Percentiles rank a stretch among this genome's conserved stretches.
phyloP scores from a whole-genome alignment of 2,113 vertebrate genomes.

The Nothoprocta perdicaria region DNA sequence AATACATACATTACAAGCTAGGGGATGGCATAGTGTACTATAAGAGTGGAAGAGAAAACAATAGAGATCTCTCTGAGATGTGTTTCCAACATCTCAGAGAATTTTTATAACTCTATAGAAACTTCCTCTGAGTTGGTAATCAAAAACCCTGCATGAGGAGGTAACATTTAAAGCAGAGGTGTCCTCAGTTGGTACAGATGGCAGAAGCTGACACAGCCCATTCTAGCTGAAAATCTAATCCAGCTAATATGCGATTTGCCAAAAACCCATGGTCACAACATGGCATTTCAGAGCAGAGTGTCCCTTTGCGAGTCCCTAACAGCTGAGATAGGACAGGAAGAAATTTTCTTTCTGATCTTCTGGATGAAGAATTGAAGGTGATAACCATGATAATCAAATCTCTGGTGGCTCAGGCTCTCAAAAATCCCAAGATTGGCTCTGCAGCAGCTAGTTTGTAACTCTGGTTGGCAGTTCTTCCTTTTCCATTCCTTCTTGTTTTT shows the following conservation, averaged over 20 bases:
- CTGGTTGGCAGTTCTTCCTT: not conserved
- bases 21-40: not conserved
- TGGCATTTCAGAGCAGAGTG: not conserved
- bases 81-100: not conserved
- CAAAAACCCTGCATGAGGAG: not conserved
- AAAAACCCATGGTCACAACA: not conserved
- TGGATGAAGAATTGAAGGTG: not conserved
- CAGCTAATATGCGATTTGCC: not conserved
- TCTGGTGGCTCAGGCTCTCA: not conserved
- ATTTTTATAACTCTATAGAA: not conserved
- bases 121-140: not conserved
- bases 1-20: not conserved
- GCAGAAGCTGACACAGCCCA: not conserved
- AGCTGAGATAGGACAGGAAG: not conserved
- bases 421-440: not conserved
- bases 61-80: not conserved
- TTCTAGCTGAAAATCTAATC: not conserved
- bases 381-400: not conserved
- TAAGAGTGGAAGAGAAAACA: not conserved
- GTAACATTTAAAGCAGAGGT: not conserved
- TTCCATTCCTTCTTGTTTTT: not conserved
- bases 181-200: not conserved
- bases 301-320: not conserved
- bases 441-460: not conserved
- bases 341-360: not conserved